Evolutionary conservation across 2,888 invertebrate species (phyloP).

Genomic region (Octonoba sinensis): DNA sequence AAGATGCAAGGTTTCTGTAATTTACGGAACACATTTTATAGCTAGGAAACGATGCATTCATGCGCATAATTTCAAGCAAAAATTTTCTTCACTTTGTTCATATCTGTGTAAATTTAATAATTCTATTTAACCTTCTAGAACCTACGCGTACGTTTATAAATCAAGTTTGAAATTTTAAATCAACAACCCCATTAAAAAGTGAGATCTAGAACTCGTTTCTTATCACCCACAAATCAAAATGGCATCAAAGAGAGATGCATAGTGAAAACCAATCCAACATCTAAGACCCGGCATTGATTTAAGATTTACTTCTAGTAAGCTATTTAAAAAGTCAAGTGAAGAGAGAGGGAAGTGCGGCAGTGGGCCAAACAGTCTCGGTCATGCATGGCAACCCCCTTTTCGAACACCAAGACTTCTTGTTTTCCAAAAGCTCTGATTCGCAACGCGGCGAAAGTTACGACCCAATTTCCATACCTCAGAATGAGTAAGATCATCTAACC

Average conservation of each 20-base stretch:
- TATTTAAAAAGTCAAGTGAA: conserved; percentile 18
- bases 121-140: too few species aligned
- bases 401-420: conserved; percentile 33
- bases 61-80: too few species aligned
- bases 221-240: too few species aligned
- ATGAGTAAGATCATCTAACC: conserved; percentile 32
- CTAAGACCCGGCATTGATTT: neutral
- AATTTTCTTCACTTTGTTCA: too few species aligned
- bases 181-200: too few species aligned
- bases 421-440: conserved; percentile 33
- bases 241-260: neutral
- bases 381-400: conserved; percentile 45
- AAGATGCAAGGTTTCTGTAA: too few species aligned
- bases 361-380: conserved; percentile 31
- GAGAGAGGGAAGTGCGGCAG: conserved; percentile 4
- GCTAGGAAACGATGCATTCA: too few species aligned
- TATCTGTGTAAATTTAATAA: too few species aligned
- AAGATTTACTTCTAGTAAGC: conserved; percentile 1
- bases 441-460: conserved; percentile 29
- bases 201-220: too few species aligned
- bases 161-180: too few species aligned
- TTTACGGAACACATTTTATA: too few species aligned
- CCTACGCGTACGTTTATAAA: too few species aligned
- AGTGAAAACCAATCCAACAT: conserved; percentile 15
- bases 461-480: conserved; percentile 30